These are phyloP conservation scores for Arge pagana DNA, from an alignment of 2,888 invertebrate species.

Conservation along the genomic window DNA sequence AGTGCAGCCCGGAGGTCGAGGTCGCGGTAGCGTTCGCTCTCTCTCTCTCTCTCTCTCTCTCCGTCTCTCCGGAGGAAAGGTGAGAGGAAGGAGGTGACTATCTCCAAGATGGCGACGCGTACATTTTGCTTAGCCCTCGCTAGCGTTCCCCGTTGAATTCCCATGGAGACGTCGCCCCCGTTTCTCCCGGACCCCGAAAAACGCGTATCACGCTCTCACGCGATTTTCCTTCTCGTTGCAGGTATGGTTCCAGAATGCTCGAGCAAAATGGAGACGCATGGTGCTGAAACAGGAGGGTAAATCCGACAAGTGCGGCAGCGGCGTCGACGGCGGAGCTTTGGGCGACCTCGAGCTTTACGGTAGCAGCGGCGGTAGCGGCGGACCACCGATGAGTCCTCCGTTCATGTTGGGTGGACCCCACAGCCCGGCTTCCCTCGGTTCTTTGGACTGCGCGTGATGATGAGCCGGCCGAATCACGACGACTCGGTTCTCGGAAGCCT, in stretches of 20 bases:
- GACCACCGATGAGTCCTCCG: slow-evolving; percentile 73
- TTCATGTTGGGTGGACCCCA: slow-evolving; percentile 72
- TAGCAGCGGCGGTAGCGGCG: slow-evolving; percentile 68
- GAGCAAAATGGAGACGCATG: slow-evolving; percentile 92
- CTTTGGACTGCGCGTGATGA: slow-evolving; percentile 74
- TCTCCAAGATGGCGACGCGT: slow-evolving; percentile 51
- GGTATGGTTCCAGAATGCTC: slow-evolving; percentile 96
- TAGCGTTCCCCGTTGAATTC: slow-evolving; percentile 13
- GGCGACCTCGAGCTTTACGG: slow-evolving; percentile 57
- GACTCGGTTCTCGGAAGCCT: neutral
- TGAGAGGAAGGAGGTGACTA: slow-evolving; percentile 15
- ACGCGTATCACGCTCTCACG: neutral
- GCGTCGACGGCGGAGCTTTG: slow-evolving; percentile 65
- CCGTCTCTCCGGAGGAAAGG: slow-evolving; percentile 2
- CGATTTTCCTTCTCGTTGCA: slow-evolving; percentile 62
- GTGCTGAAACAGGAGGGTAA: slow-evolving; percentile 81
- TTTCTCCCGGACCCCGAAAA: too few relatives aligned
- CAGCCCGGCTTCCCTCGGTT: slow-evolving; percentile 73
- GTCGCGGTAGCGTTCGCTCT: slow-evolving; percentile 19
- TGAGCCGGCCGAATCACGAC: slow-evolving; percentile 63
- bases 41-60: slow-evolving; percentile 12
- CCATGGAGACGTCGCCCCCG: too few relatives aligned
- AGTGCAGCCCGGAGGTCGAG: slow-evolving; percentile 11
- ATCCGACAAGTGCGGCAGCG: slow-evolving; percentile 71
- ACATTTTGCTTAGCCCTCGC: slow-evolving; percentile 32